Percentiles rank a stretch among this genome's conserved stretches.
Evolutionary conservation across 2,888 invertebrate genomes (phyloP).

Genomic region (Argyra leucocephala): DNA sequence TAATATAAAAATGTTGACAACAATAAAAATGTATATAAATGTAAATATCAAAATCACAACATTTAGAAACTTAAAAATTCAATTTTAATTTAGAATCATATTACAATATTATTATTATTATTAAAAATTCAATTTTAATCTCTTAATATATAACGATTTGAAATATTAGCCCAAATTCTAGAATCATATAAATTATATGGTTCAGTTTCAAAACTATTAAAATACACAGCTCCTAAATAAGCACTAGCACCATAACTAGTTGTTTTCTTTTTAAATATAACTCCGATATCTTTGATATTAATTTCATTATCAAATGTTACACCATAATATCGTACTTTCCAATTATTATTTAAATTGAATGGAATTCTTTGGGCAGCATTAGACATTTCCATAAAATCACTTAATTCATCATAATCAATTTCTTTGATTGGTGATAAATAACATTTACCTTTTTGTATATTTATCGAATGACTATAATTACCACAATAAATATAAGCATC

Average conservation of each 20-base stretch:
- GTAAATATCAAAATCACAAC: no score
- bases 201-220: constrained; percentile 22
- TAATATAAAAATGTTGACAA: no score
- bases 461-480: constrained; percentile 26
- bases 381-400: constrained; percentile 20
- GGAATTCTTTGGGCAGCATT: constrained; percentile 24
- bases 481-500: constrained; percentile 36
- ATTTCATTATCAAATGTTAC: constrained; percentile 30
- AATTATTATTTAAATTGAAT: constrained; percentile 25
- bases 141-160: constrained; percentile 4
- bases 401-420: constrained; percentile 23
- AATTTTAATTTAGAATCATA: no score
- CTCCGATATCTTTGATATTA: constrained; percentile 33
- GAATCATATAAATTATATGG: neutral
- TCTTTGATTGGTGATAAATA: constrained; percentile 30
- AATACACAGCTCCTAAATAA: constrained; percentile 33
- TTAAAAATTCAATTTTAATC: neutral
- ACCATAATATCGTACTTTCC: constrained; percentile 37
- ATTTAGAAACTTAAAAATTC: no score
- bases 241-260: constrained; percentile 24
- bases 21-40: no score
- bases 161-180: neutral
- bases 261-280: constrained; percentile 24
- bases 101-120: no score
- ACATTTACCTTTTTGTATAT: constrained; percentile 27